Evolutionary conservation across 1,140 invertebrate genomes (phyloP), one percentile per base, ranked within the genome.

Genomic region (Chlorops oryzae): DNA sequence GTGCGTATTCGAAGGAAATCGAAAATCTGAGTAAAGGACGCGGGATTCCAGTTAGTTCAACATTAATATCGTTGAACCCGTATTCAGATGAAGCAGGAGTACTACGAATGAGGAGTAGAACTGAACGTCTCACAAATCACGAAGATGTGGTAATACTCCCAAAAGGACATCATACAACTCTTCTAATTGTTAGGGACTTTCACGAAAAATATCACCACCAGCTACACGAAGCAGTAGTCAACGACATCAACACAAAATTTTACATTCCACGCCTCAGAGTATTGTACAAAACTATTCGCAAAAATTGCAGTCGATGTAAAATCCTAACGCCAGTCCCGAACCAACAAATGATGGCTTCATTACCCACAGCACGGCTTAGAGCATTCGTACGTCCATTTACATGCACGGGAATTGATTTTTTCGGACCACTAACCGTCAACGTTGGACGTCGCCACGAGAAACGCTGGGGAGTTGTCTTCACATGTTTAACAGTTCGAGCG

Each of bases 111-210:
- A n/a, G n/a, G n/a, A n/a, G n/a, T n/a, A n/a, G n/a, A n/a, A n/a
- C n/a, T n/a, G n/a, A n/a, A n/a, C n/a, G n/a, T n/a, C n/a, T n/a
- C n/a, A n/a, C n/a, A n/a, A n/a, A n/a, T n/a, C n/a, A n/a, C n/a
- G n/a, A n/a, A n/a, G n/a, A n/a, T n/a, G n/a, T n/a, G n/a, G n/a
- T 28, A 12, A 47, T 47, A 15, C 17, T 47, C 13, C 45, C 45
- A 13, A 35, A 7, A 37, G 10, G 20, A 5, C 3, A 21, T 23
- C 32, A 23, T 4, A 23, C 38, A 15, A 38, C 45, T 24, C 22
- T n/a, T n/a, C 20, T 47, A 3, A 13, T 37, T 17, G 40, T 25
- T 3, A 17, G 10, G 3, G 10, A 40, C 10, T 27, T 20, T 13
- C 39, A 50, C 7, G 3, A 21, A 22, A 24, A 32, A n/a, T 35